Evolutionary conservation across 1,140 invertebrate genomes (phyloP), one percentile per base, ranked within the genome.

Genomic region (Drosophila parvula): DNA sequence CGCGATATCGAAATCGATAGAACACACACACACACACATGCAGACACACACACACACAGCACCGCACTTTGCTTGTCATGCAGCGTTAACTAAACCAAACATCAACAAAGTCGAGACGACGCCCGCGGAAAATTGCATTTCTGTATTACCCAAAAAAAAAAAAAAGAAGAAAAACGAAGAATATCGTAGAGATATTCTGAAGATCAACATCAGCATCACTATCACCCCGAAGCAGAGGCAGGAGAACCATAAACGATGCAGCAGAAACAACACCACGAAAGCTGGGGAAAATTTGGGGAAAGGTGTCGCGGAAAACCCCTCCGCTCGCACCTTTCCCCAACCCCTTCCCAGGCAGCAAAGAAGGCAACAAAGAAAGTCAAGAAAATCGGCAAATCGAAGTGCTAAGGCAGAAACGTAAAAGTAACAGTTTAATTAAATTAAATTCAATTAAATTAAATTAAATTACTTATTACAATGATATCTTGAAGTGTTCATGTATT

Each of bases 401-500:
- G 22, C 47, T 18, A 28, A 50, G 47, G 55, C 34, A 22, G 41
- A 44, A 50, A 41, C 27, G 44, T 60, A 75, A 78, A 61, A 78
- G 67, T 61, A 85, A 81, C 70, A 69, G 67, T 84, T 81, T 78
- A 86, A 82, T 79, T 82, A 83, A 86, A 79, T 78, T 84, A 69
- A 84, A 84, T 85, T 85, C 78, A 88, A 86, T 63, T 53, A 53
- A 53, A 53, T 84, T 86, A 67, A 75, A 76, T 76, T 76, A 85
- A 85, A 85, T 86, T 85, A 82, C 83, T 83, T 86, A 86, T 86
- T 85, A 85, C 47, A 86, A 86, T 88, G 79, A 89, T 83, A 89
- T 89, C 84, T 89, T 69, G 84, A 89, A 89, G 84, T 89, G 84
- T 88, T 88, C 84, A 88, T 88, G 84, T 89, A 88, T 89, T 88